A percentile compares a stretch with the other conserved stretches of the same genome.
Conservation (phyloP, 2,888 invertebrate genomes). For the Caenorhabditis sulstoni region DNA sequence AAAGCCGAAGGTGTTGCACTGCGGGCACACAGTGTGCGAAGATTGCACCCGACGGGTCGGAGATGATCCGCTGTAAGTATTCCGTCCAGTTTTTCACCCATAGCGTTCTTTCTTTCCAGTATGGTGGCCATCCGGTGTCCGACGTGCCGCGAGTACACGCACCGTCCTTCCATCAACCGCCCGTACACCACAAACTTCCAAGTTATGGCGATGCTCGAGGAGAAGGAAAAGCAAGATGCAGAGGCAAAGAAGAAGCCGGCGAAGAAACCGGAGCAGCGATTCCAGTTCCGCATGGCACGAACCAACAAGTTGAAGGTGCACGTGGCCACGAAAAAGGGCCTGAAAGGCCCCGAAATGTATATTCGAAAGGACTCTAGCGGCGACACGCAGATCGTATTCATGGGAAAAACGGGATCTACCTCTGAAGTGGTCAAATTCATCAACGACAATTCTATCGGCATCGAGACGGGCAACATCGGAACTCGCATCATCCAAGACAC, state of each 20-base stretch:
- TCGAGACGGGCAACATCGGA: slow-evolving; percentile 21
- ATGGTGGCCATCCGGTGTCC: slow-evolving; percentile 19
- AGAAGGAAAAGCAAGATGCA: slow-evolving; percentile 21
- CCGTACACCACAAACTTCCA: slow-evolving; percentile 25
- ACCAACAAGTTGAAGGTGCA: slow-evolving; percentile 31
- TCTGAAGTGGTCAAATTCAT: slow-evolving; percentile 29
- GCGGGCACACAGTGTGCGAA: slow-evolving; percentile 40
- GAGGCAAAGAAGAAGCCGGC: neutral
- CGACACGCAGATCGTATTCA: slow-evolving; percentile 18
- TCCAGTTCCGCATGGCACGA: slow-evolving; percentile 19
- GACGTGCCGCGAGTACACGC: slow-evolving; percentile 27
- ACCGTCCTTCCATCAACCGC: neutral
- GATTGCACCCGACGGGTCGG: slow-evolving; percentile 13
- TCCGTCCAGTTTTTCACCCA: neutral
- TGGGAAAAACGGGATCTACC: slow-evolving; percentile 28
- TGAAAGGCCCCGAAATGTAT: slow-evolving; percentile 24
- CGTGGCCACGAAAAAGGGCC: slow-evolving; percentile 32
- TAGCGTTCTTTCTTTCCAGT: neutral
- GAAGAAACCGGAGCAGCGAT: slow-evolving; percentile 1
- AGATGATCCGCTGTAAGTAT: neutral
- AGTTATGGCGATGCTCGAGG: slow-evolving; percentile 34
- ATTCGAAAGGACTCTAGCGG: slow-evolving; percentile 30
- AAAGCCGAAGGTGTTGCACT: slow-evolving; percentile 38
- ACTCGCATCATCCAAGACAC: slow-evolving; percentile 28
- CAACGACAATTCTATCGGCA: slow-evolving; percentile 18